Evolutionary conservation across 2,888 invertebrate genomes (phyloP).

Genomic region (Harmothoe impar): DNA sequence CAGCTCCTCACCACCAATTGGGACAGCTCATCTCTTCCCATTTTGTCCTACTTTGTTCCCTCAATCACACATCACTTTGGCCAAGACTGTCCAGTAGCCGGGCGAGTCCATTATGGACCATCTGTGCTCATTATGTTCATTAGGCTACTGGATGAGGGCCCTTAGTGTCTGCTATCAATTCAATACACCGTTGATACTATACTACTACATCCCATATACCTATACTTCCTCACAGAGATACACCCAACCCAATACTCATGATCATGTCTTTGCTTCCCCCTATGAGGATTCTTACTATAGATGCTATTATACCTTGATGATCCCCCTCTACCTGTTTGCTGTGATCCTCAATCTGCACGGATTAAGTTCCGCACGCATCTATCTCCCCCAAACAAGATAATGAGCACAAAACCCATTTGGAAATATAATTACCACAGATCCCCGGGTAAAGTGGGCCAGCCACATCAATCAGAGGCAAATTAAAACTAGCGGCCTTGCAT

Average conservation of each 20-base stretch:
- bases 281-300: too few species aligned
- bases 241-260: too few species aligned
- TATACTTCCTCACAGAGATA: too few species aligned
- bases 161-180: not conserved
- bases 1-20: slow-evolving; percentile 50
- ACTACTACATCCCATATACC: too few species aligned
- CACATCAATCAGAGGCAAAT: not conserved
- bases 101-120: not conserved
- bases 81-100: slow-evolving; percentile 32
- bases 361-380: slow-evolving; percentile 20
- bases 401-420: slow-evolving; percentile 18
- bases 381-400: slow-evolving; percentile 6
- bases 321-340: not conserved
- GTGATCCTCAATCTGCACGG: not conserved
- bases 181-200: too few species aligned
- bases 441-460: slow-evolving; percentile 3
- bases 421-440: not conserved
- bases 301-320: not conserved
- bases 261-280: too few species aligned
- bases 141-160: not conserved
- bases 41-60: slow-evolving; percentile 53
- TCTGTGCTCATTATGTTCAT: slow-evolving; percentile 12
- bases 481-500: not conserved
- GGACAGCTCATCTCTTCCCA: slow-evolving; percentile 58
- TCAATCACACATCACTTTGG: slow-evolving; percentile 48